Evolutionary conservation across 2,888 invertebrate genomes (phyloP), one percentile per base, ranked within the genome.

Genomic region (Eristalis intricaria): DNA sequence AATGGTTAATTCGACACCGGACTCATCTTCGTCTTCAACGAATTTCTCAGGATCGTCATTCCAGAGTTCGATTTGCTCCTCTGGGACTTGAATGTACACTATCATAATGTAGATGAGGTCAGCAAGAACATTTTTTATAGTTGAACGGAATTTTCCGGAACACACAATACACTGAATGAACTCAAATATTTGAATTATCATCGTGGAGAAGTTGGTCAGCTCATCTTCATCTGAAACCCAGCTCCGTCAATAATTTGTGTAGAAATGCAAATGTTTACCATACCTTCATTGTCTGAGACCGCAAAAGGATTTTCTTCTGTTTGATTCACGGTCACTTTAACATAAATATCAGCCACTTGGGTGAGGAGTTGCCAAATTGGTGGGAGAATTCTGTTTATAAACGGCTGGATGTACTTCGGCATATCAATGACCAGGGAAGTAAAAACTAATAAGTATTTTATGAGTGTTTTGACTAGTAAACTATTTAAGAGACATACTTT

Each of bases 331-430:
- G 94, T 94, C 26, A 94, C 94, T 89, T 95, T 94, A 0, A 96
- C 94, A 91, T 96, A 96, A 89, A 94, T 93, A 89, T 95, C 95
- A 1, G 96, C 95, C 89, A 95, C 95, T 89, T 95, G 94, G 35
- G 95, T 95, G n/a, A 96, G 94, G 56, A 95, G 94, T 87, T 94
- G 94, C 96, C 96, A 96, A 26, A 96, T 94, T 0, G 95, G 94
- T 3, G 95, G 94, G 65, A 96, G 91, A 84, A 96, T 94, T 89
- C 95, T 94, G 13, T 94, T 94, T 90, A 96, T 93, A 91, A 94
- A 95, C 22, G 94, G 94, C 4, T 94, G 92, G 91, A 96, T 94
- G 89, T 94, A 94, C 90, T 95, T 95, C 0, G 96, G 95, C 91
- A 95, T 94, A 89, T 94, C 94, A 60, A 94, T 94, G 60, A 96